Evolutionary conservation across 2,888 invertebrate genomes (phyloP), one percentile per base, ranked within the genome.

Genomic region (Diarsia dahlii): DNA sequence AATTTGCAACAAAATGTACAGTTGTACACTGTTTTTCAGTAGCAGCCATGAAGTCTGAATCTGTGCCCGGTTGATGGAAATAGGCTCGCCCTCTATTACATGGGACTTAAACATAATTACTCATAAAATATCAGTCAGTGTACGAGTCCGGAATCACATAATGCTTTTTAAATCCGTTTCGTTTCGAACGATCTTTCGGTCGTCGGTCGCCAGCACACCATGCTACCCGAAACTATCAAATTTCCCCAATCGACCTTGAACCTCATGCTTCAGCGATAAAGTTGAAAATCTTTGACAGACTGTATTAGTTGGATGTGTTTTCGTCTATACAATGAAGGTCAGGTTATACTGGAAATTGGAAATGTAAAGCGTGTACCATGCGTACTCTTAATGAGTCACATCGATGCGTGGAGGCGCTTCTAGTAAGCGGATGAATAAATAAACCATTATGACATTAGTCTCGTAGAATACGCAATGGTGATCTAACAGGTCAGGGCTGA

Each of bases 401-500:
- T 63, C 28, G 28, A 87, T 83, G 87, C 85, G 82, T 78, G 78
- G 78, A 86, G 87, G 84, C 85, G 82, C 86, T 80, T 86, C 77
- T 64, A 56, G 69, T 76, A 65, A 80, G 78, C 85, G 82, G 71
- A 86, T 83, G 88, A 89, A 90, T 89, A 86, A 88, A 89, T 90
- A 85, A 82, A 64, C 74, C 67, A 78, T 88, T 87, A 87, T 84
- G 81, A 86, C 86, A 87, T 82, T 85, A 81, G 72, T 77, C 46
- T 74, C 74, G 75, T 84, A 78, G 54, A 78, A 80, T 85, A 83
- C 82, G 84, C 76, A 75, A 80, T 69, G 69, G 50, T 74, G 78
- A 71, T 76, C 71, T 80, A 71, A 84, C 66, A 78, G 86, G 82
- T 87, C 89, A 90, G 89, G 91, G 90, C 70, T 91, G 89, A 64